phyloP scores from a whole-genome alignment of 2,797 vertebrate genomes.

The Aratinga solstitialis region DNA sequence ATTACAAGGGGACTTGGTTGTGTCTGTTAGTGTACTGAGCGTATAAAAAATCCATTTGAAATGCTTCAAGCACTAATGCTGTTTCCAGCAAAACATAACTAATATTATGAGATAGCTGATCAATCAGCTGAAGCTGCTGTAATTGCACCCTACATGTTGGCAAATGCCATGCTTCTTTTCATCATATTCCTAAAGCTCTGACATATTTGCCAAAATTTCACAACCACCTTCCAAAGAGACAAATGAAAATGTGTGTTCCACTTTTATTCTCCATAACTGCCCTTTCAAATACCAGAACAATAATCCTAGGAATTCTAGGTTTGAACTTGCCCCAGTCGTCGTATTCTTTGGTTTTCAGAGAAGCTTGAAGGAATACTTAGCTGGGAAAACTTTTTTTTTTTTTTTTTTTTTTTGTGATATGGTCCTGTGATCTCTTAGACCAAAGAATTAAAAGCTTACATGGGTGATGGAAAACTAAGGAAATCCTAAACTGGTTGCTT shows the following conservation, averaged over 20 bases:
- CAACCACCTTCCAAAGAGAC: not conserved
- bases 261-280: not conserved
- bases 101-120: not conserved
- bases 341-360: not conserved
- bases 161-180: not conserved
- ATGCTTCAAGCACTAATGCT: not conserved
- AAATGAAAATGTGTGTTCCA: fast-evolving
- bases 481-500: not conserved
- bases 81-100: not conserved
- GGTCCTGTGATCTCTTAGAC: not conserved
- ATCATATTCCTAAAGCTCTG: not conserved
- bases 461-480: not conserved
- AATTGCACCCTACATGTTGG: not conserved
- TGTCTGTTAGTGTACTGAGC: not conserved
- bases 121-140: not conserved
- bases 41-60: not conserved
- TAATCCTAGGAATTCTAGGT: not conserved
- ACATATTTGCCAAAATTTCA: not conserved
- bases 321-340: not conserved
- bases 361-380: not conserved
- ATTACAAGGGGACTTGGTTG: not conserved
- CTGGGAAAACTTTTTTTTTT: not conserved
- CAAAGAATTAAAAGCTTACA: not conserved
- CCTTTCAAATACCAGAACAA: not conserved
- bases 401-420: not conserved